Percentiles rank a stretch among this genome's conserved stretches.
Conservation (phyloP, 2,888 invertebrate genomes). For the Campoplex nolae region DNA sequence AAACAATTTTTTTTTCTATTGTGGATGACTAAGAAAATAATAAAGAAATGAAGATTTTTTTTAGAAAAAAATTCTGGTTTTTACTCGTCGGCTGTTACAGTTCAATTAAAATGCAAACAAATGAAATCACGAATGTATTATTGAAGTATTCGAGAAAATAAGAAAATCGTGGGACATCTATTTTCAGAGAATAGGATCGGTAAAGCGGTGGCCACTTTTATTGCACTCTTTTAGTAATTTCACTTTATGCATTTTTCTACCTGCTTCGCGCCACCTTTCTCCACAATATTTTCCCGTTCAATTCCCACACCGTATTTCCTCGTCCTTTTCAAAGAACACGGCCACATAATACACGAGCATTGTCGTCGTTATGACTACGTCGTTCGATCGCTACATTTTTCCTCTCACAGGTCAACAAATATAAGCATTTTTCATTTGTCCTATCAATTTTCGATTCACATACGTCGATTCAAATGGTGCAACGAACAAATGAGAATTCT, state of each 20-base stretch:
- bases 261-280: conserved; percentile 52
- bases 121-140: conserved; percentile 15
- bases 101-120: no score
- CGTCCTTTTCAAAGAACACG: not conserved
- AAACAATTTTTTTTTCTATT: no score
- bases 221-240: conserved; percentile 40
- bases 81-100: not conserved
- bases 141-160: not conserved
- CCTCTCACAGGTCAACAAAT: not conserved
- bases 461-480: not conserved
- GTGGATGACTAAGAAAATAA: not conserved
- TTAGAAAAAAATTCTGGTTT: no score
- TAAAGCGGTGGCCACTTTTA: conserved; percentile 39
- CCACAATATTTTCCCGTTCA: conserved; percentile 36
- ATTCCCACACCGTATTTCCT: conserved; percentile 37
- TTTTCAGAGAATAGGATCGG: not conserved
- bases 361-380: not conserved
- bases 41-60: no score
- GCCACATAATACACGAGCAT: conserved; percentile 25
- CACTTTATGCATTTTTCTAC: conserved; percentile 33
- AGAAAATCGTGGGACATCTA: not conserved
- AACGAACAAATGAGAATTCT: not conserved
- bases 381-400: not conserved
- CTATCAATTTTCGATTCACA: not conserved
- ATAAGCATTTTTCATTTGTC: not conserved